Conservation (phyloP, 2,888 invertebrate species). For the Imbricaverruca yamaguchii region DNA sequence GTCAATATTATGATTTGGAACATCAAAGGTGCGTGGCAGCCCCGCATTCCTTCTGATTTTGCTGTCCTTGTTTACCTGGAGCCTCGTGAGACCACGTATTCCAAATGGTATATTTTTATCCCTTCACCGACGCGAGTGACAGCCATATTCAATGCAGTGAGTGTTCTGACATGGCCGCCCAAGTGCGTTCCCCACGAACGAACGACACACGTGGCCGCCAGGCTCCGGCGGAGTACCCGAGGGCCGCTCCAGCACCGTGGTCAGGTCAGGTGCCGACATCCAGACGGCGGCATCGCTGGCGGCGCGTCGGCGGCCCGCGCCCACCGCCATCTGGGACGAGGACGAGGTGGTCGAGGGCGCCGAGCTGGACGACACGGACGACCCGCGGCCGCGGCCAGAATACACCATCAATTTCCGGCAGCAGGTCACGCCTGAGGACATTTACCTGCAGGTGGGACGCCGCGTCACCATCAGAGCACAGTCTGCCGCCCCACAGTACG, state of each 20-base stretch:
- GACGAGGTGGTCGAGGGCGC: slow-evolving; percentile 32
- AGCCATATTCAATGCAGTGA: no score
- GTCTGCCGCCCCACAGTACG: no score
- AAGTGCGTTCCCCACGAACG: no score
- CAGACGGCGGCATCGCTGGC: neutral
- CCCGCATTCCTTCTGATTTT: no score
- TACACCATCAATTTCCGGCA: slow-evolving; percentile 80
- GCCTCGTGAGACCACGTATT: neutral
- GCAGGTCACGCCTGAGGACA: slow-evolving; percentile 72
- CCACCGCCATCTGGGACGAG: neutral
- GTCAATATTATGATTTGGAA: no score
- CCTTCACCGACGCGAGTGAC: no score
- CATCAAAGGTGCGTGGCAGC: no score
- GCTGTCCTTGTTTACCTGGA: no score
- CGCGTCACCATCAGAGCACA: no score
- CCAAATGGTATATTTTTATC: neutral
- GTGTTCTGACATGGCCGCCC: no score
- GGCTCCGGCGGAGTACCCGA: neutral
- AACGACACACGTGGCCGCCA: neutral
- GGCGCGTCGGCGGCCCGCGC: neutral
- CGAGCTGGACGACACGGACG: slow-evolving; percentile 42
- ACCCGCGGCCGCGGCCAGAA: slow-evolving; percentile 58
- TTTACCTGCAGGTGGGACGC: slow-evolving; percentile 63
- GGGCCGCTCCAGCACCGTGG: neutral
- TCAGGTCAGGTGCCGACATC: neutral